These are phyloP conservation scores for Zeuzera pyrina DNA, from an alignment of 2,888 invertebrate species.

Conservation along the genomic window DNA sequence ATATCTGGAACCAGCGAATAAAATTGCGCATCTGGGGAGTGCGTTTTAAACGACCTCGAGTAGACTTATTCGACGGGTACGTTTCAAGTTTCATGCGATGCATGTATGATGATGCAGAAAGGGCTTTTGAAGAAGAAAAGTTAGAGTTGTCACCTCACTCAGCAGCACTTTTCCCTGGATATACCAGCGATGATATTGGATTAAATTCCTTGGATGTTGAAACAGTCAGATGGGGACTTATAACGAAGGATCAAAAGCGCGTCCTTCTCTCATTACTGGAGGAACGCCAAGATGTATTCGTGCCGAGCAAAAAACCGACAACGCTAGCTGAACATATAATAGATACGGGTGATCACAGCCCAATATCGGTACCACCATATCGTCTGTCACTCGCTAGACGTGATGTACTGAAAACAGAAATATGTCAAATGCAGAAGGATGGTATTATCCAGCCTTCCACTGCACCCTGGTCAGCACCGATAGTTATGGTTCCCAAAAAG, in stretches of 20 bases:
- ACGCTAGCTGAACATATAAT: slow-evolving; percentile 6
- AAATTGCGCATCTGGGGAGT: too few species aligned
- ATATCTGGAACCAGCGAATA: too few species aligned
- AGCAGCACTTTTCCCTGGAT: slow-evolving; percentile 1
- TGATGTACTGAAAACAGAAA: slow-evolving; percentile 18
- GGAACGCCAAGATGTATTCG: slow-evolving; percentile 6
- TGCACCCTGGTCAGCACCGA: slow-evolving; percentile 32
- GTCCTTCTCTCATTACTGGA: neutral
- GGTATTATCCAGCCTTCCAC: slow-evolving; percentile 26
- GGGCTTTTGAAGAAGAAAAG: too few species aligned
- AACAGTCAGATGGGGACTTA: neutral
- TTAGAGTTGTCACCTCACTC: slow-evolving; percentile 2
- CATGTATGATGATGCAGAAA: too few species aligned
- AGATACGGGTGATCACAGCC: slow-evolving; percentile 9
- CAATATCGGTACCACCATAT: slow-evolving; percentile 30
- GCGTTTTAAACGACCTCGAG: too few species aligned
- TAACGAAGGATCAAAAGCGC: neutral
- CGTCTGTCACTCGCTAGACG: slow-evolving; percentile 21
- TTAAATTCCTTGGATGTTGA: slow-evolving; percentile 1
- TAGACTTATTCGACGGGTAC: too few species aligned
- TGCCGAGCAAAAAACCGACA: slow-evolving; percentile 4
- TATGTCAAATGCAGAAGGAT: slow-evolving; percentile 24
- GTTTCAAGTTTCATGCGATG: too few species aligned
- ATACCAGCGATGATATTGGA: neutral
- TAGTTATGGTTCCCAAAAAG: slow-evolving; percentile 31